Evolutionary conservation across 1,140 invertebrate genomes (phyloP).

Genomic region (Aradophagus sp.): DNA sequence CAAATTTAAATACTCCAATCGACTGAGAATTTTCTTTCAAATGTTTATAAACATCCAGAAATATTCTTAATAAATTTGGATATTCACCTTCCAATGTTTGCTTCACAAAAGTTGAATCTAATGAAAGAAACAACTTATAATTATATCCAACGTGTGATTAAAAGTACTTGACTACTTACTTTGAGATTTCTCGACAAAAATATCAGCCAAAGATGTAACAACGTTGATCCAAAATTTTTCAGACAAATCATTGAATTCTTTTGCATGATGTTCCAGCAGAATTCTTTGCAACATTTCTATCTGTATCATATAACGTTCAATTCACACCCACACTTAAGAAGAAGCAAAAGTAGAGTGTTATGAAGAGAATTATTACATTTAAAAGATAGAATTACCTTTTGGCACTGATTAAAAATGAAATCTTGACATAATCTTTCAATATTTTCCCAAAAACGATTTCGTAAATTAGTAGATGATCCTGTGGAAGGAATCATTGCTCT

Average conservation of each 20-base stretch:
- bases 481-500: conserved; percentile 79
- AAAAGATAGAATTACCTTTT: conserved; percentile 81
- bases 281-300: conserved; percentile 69
- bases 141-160: conserved; percentile 2
- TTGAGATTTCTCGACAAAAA: conserved; percentile 76
- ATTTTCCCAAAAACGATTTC: conserved; percentile 85
- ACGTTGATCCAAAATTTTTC: conserved; percentile 77
- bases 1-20: conserved; percentile 66
- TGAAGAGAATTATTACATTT: no score
- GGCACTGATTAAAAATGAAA: conserved; percentile 80
- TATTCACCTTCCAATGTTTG: conserved; percentile 92
- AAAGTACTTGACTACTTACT: conserved; percentile 63
- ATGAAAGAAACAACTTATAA: conserved; percentile 12
- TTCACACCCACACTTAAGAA: no score
- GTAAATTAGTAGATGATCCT: conserved; percentile 81
- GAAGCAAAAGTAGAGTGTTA: no score
- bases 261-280: conserved; percentile 67
- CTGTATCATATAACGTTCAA: no score
- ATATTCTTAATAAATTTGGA: conserved; percentile 86
- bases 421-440: conserved; percentile 86
- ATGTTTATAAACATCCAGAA: conserved; percentile 79
- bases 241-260: conserved; percentile 71
- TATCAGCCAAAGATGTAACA: conserved; percentile 74
- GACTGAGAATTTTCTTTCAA: conserved; percentile 72
- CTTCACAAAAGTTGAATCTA: conserved; percentile 81